phyloP scores from a whole-genome alignment of 1,140 invertebrate genomes.

The Octopus bimaculoides region DNA sequence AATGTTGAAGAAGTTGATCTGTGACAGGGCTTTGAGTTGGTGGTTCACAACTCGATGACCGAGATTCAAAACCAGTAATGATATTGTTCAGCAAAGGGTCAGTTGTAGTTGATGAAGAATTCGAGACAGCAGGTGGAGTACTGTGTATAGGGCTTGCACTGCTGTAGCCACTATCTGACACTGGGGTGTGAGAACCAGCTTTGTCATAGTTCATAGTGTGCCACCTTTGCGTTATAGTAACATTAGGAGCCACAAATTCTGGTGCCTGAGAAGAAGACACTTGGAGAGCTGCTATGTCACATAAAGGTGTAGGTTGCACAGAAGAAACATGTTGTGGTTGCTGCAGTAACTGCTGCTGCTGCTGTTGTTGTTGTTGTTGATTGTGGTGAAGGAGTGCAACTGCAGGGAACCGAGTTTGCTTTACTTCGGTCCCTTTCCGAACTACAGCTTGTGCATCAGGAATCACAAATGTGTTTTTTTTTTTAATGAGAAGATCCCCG shows the following conservation, averaged over 20 bases:
- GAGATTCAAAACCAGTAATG: neutral
- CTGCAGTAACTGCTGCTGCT: neutral
- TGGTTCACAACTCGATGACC: neutral
- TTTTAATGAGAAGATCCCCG: neutral
- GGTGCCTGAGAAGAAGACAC: neutral
- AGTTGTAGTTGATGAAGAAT: neutral
- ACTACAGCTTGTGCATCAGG: constrained; percentile 3
- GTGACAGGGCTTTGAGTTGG: neutral
- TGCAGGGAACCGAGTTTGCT: neutral
- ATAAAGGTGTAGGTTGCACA: neutral
- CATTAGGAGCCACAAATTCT: constrained; percentile 1
- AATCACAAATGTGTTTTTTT: constrained; percentile 2
- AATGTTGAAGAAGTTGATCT: neutral
- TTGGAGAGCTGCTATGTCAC: neutral
- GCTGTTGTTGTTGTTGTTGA: neutral
- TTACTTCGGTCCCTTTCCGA: neutral
- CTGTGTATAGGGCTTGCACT: constrained; percentile 32
- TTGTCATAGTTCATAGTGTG: constrained; percentile 8
- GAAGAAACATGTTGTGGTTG: neutral
- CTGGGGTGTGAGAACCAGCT: constrained; percentile 26
- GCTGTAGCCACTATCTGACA: constrained; percentile 36
- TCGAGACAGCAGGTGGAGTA: neutral
- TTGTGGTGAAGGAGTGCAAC: neutral
- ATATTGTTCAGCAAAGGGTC: neutral
- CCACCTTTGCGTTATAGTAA: neutral